A percentile compares a stretch with the other conserved stretches of the same genome.
phyloP scores from a whole-genome alignment of 2,888 invertebrate genomes.

The Xylota sylvarum region DNA sequence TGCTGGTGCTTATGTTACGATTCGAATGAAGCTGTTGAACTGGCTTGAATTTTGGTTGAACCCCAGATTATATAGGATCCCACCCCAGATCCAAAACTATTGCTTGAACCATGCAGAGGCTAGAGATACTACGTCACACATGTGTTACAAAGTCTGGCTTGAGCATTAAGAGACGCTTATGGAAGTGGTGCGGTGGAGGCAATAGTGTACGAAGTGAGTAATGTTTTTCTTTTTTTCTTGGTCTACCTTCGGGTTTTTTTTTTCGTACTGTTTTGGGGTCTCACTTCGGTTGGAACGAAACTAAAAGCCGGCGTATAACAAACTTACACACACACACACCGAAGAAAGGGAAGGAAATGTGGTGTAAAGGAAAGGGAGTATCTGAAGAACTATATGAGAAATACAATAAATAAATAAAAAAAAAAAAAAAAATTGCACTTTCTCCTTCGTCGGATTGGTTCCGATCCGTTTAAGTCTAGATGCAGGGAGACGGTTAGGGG shows the following conservation, averaged over 20 bases:
- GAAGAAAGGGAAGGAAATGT: slow-evolving; percentile 58
- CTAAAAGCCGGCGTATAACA: slow-evolving; percentile 37
- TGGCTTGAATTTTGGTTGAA: slow-evolving; percentile 71
- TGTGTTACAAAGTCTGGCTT: slow-evolving; percentile 61
- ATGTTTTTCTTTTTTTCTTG: slow-evolving; percentile 47
- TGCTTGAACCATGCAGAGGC: slow-evolving; percentile 44
- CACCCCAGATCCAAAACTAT: slow-evolving; percentile 60
- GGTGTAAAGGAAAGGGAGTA: slow-evolving; percentile 46
- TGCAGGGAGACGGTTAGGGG: slow-evolving; percentile 26
- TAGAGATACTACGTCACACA: slow-evolving; percentile 66
- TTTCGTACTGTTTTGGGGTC: slow-evolving; percentile 63
- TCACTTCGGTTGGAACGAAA: slow-evolving; percentile 40
- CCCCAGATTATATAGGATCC: slow-evolving; percentile 74
- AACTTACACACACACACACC: not conserved
- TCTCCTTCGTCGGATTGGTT: slow-evolving; percentile 70
- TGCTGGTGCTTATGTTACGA: slow-evolving; percentile 60
- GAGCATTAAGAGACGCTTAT: slow-evolving; percentile 40
- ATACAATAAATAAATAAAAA: slow-evolving; percentile 4
- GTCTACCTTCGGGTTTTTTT: slow-evolving; percentile 76
- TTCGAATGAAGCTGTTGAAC: slow-evolving; percentile 74
- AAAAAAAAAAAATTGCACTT: slow-evolving; percentile 51
- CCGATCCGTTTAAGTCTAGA: slow-evolving; percentile 56
- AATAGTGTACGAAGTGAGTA: slow-evolving; percentile 56
- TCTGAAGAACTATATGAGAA: slow-evolving; percentile 56
- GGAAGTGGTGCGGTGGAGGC: slow-evolving; percentile 53